Percentiles rank a stretch among this genome's conserved stretches.
Evolutionary conservation across 2,888 invertebrate species (phyloP).

Genomic region (Diaprepes abbreviatus): DNA sequence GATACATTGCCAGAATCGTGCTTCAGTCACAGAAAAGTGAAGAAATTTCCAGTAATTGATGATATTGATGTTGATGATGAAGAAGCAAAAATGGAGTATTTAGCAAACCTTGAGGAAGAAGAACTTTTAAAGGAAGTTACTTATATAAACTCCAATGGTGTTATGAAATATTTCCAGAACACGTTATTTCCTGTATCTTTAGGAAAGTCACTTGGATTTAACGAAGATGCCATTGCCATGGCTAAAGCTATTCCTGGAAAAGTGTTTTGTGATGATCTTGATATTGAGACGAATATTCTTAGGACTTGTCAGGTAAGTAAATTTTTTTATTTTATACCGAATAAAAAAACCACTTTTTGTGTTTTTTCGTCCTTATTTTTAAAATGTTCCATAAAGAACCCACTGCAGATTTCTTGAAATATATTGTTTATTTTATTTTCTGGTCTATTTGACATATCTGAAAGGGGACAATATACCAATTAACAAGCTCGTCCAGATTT

Average conservation of each 20-base stretch:
- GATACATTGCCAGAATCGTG: slow-evolving; percentile 71
- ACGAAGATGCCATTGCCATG: slow-evolving; percentile 69
- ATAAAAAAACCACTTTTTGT: too few relatives aligned
- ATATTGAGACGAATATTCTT: slow-evolving; percentile 71
- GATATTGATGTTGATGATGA: slow-evolving; percentile 39
- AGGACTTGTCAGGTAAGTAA: slow-evolving; percentile 77
- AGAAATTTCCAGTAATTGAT: slow-evolving; percentile 39
- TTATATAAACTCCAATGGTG: slow-evolving; percentile 76
- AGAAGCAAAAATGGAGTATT: slow-evolving; percentile 4
- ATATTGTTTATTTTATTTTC: too few relatives aligned
- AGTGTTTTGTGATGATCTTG: slow-evolving; percentile 71
- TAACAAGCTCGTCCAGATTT: too few relatives aligned
- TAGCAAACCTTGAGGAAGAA: slow-evolving; percentile 49
- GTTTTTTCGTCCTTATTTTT: too few relatives aligned
- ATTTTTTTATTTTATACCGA: not conserved
- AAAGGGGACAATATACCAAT: too few relatives aligned
- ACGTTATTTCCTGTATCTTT: slow-evolving; percentile 75
- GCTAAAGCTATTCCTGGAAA: slow-evolving; percentile 77
- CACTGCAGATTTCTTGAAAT: too few relatives aligned
- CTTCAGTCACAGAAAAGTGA: slow-evolving; percentile 61
- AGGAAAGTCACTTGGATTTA: slow-evolving; percentile 73
- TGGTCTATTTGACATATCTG: too few relatives aligned
- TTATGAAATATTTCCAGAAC: slow-evolving; percentile 78
- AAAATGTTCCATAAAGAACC: too few relatives aligned
- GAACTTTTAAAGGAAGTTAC: slow-evolving; percentile 60